Conservation (phyloP, 2,888 invertebrate species). For the Zaprionus bogoriensis region DNA sequence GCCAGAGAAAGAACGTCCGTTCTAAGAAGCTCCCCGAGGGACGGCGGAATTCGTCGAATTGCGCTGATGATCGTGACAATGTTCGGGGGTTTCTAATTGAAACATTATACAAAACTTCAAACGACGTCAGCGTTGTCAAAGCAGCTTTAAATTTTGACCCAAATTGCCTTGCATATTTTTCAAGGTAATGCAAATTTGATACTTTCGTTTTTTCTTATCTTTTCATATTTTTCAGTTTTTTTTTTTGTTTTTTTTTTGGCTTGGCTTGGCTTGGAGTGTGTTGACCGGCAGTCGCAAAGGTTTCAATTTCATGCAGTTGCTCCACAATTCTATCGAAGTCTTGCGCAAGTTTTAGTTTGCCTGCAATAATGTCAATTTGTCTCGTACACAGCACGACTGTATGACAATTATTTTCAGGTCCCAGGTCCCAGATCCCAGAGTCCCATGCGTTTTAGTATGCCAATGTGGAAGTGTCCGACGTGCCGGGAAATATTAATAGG, state of each 20-base stretch:
- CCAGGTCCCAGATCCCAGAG: constrained; percentile 13
- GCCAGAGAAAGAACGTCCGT: constrained; percentile 28
- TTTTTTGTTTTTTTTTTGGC: constrained; percentile 21
- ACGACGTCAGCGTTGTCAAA: constrained; percentile 40
- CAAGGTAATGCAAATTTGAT: constrained; percentile 72
- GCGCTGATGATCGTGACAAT: constrained; percentile 42
- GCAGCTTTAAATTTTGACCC: constrained; percentile 53
- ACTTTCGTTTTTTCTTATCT: constrained; percentile 58
- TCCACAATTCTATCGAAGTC: constrained; percentile 51
- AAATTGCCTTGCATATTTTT: constrained; percentile 60
- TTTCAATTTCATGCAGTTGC: constrained; percentile 54
- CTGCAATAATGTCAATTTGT: constrained; percentile 59
- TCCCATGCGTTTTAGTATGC: constrained; percentile 43
- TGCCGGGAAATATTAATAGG: constrained; percentile 73
- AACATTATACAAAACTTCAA: constrained; percentile 50
- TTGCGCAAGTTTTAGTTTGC: constrained; percentile 54
- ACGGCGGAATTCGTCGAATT: constrained; percentile 43
- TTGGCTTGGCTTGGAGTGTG: constrained; percentile 31
- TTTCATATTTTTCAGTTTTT: constrained; percentile 3
- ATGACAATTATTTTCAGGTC: constrained; percentile 3
- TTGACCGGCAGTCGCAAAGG: constrained; percentile 44
- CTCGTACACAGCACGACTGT: background rate
- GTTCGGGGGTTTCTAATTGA: constrained; percentile 62
- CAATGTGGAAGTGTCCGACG: constrained; percentile 48
- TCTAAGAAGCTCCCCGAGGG: constrained; percentile 42